These are phyloP conservation scores for Orthosia gracilis DNA, from an alignment of 2,888 invertebrate genomes.

Conservation along the genomic window DNA sequence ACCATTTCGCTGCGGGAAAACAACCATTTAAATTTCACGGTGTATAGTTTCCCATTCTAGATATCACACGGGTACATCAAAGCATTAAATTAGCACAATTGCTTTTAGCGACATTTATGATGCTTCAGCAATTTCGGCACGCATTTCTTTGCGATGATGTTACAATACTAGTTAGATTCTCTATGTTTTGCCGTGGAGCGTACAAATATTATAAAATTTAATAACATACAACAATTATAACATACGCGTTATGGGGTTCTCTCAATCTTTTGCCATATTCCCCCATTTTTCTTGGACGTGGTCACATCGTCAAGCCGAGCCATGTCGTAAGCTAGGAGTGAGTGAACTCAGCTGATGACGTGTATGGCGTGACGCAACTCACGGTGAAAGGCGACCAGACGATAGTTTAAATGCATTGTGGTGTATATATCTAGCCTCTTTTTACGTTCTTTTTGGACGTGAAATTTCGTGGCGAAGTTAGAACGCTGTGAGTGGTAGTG, in stretches of 20 bases:
- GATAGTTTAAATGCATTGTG: conserved; percentile 60
- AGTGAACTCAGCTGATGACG: conserved; percentile 76
- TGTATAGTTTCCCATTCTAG: too few relatives aligned
- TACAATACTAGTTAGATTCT: too few relatives aligned
- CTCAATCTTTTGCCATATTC: conserved; percentile 56
- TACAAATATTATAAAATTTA: too few relatives aligned
- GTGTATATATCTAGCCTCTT: conserved; percentile 43
- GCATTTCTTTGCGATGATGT: background rate
- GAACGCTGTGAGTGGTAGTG: background rate
- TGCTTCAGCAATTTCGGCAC: background rate
- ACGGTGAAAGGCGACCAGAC: conserved; percentile 76
- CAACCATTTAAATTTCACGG: too few relatives aligned
- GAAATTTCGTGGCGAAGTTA: conserved; percentile 37
- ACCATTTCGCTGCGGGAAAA: too few relatives aligned
- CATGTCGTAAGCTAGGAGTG: conserved; percentile 75
- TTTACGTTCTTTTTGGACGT: conserved; percentile 26
- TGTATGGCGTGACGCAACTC: conserved; percentile 69
- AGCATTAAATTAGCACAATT: background rate
- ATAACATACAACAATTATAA: too few relatives aligned
- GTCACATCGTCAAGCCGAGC: conserved; percentile 51
- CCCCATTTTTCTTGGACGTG: conserved; percentile 43
- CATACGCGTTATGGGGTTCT: conserved; percentile 8
- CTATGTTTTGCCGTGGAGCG: too few relatives aligned
- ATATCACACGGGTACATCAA: background rate
- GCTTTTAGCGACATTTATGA: background rate